These are phyloP conservation scores for Alca torda DNA, from an alignment of 2,797 vertebrate genomes.

Conservation along the genomic window DNA sequence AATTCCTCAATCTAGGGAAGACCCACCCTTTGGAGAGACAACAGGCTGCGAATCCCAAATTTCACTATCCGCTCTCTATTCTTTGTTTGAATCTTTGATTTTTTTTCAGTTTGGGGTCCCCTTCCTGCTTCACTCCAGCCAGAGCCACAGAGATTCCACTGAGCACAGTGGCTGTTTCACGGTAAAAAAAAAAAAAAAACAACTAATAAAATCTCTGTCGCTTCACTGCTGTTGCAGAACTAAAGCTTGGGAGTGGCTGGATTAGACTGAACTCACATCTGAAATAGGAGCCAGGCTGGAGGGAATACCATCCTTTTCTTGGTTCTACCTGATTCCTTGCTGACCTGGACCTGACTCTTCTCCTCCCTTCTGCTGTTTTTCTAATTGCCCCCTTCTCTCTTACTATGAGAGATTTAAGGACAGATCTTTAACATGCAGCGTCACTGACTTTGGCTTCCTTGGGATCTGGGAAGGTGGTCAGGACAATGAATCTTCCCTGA, in stretches of 20 bases:
- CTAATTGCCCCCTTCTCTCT: not conserved
- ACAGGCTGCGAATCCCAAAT: not conserved
- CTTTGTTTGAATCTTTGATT: not conserved
- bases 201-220: fast-evolving
- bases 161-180: not conserved
- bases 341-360: not conserved
- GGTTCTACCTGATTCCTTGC: not conserved
- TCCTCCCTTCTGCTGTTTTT: not conserved
- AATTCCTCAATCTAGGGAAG: not conserved
- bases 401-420: not conserved
- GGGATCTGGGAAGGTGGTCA: not conserved
- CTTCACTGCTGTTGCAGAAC: not conserved
- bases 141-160: not conserved
- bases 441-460: not conserved
- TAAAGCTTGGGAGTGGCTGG: not conserved
- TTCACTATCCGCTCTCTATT: not conserved
- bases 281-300: not conserved
- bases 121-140: not conserved
- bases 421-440: not conserved
- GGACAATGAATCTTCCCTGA: not conserved
- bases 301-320: not conserved
- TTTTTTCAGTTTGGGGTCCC: not conserved
- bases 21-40: not conserved
- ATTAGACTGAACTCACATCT: not conserved
- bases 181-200: not conserved